Evolutionary conservation across 1,140 invertebrate genomes (phyloP), one percentile per base, ranked within the genome.

Genomic region (Choristoneura fumiferana): DNA sequence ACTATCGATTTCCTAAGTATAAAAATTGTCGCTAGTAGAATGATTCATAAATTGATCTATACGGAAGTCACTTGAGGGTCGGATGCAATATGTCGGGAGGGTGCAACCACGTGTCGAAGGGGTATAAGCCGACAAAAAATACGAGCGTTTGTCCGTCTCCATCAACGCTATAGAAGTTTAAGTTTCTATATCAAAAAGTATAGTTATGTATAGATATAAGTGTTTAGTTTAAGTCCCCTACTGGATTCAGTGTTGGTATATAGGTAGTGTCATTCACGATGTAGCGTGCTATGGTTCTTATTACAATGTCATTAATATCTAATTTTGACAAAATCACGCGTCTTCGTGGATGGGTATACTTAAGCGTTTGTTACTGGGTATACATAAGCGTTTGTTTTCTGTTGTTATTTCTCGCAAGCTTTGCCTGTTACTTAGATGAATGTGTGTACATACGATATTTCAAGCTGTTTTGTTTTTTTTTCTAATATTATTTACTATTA

Each of bases 41-140:
- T 56, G 17, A 78, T 86, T 78, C 79, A 80, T 70, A 81, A 78
- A 81, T 74, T 85, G 79, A 86, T 81, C 71, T 62, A 59, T 62
- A 17, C 55, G 40, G 58, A 81, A 77, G 81, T 81, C 76, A 79
- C 69, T 71, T 73, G 65, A 76, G 76, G 81, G 78, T 73, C 69
- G 69, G 63, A 62, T 62, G 58, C 74, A 77, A 79, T 78, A 73
- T 74, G 72, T 75, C 68, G 69, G 63, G 49, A 71, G 74, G 75
- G 79, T 62, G 71, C 67, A 66, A 60, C 71, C 78, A 81, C 80
- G 81, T 84, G 80, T 63, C 78, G 76, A 73, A 80, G 81, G 81
- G 84, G 59, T 67, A 80, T 84, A 81, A 84, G 78, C 81, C 78
- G 49, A 59, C 57, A 57, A 74, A 78, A 78, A 79, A 76, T 78